Base-by-base conservation (phyloP, 2,888 invertebrate species). In the Eilema sororculum region DNA sequence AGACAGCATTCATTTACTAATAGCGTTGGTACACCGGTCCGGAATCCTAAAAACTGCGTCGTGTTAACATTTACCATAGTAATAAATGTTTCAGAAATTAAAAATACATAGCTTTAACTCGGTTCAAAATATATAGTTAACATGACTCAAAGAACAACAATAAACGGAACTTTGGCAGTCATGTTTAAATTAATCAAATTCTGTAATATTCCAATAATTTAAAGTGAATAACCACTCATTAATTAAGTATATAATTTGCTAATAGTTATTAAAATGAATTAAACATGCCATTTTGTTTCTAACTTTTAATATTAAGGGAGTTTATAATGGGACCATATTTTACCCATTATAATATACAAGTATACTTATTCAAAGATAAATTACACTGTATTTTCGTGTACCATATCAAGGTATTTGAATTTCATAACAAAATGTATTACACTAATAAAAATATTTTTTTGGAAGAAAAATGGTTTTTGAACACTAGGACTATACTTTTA, bases 241-340 rank as follows among this genome's bases (percentile, higher is more conserved):
- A 46, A 46, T 41, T 41, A 46, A 46, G 46, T 5, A 5, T 46
- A 46, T 46, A n/a, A 52, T 9, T 52, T 52, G 52, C 20, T n/a
- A n/a, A n/a, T 52, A 52, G n/a, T 20, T 52, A 52, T 52, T 52
- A 20, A n/a, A 52, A n/a, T 52, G 8, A 46, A 8, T n/a, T 52
- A 52, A n/a, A 24, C 28, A 78, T 80, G 82, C 82, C 80, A 80
- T 80, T 75, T 79, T 72, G 60, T 67, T 77, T 69, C 60, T 73
- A 67, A 59, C 63, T 68, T 57, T 52, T 65, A 25, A 64, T 72
- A 61, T 73, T 67, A 59, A 52, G 52, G 16, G 52, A 52, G 3
- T 68, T 73, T 75, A 72, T 68, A 68, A 81, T 77, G 65, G 72
- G 80, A 71, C 69, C 73, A 71, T 59, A 30, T 79, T 73, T 59